Evolutionary conservation across 92 coral and sea anemone genomes (phyloP).

Genomic region (Zoanthus sansibaricus): DNA sequence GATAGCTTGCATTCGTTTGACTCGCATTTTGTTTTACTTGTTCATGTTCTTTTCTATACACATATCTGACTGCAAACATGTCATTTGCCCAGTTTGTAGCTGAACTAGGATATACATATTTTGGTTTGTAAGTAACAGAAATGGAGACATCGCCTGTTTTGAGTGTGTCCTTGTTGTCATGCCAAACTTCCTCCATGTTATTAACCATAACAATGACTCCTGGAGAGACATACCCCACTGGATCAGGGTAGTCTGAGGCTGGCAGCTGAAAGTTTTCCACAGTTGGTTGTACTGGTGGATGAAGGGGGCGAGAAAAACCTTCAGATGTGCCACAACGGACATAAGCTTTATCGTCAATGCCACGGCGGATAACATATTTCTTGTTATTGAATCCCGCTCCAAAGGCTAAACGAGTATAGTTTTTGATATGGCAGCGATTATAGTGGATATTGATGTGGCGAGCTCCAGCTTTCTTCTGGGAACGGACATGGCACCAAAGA

Average conservation of each 20-base stretch:
- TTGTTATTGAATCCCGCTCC: conserved; percentile 2
- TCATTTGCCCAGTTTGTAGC: conserved; percentile 74
- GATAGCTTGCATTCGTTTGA: background rate
- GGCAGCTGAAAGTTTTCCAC: background rate
- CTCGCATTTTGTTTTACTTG: conserved; percentile 16
- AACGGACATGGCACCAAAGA: conserved; percentile 37
- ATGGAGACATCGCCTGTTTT: conserved; percentile 50
- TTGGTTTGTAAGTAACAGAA: conserved; percentile 64
- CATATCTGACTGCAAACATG: conserved; percentile 50
- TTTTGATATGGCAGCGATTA: conserved; percentile 53
- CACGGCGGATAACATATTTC: conserved; percentile 29
- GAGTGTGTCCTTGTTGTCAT: conserved; percentile 55
- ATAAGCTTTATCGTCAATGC: conserved; percentile 50
- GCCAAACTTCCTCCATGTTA: conserved; percentile 64
- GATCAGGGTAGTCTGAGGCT: conserved; percentile 43
- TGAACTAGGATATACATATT: conserved; percentile 52
- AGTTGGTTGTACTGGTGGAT: background rate
- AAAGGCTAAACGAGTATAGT: conserved; percentile 62
- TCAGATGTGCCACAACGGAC: conserved; percentile 1
- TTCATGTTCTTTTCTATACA: conserved; percentile 61
- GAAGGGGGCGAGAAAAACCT: background rate
- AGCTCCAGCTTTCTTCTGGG: conserved; percentile 37
- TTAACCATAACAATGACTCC: conserved; percentile 61
- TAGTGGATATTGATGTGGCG: conserved; percentile 55
- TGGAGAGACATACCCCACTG: conserved; percentile 70